phyloP scores from a whole-genome alignment of 2,888 invertebrate species.

The Ctenicera cuprea region DNA sequence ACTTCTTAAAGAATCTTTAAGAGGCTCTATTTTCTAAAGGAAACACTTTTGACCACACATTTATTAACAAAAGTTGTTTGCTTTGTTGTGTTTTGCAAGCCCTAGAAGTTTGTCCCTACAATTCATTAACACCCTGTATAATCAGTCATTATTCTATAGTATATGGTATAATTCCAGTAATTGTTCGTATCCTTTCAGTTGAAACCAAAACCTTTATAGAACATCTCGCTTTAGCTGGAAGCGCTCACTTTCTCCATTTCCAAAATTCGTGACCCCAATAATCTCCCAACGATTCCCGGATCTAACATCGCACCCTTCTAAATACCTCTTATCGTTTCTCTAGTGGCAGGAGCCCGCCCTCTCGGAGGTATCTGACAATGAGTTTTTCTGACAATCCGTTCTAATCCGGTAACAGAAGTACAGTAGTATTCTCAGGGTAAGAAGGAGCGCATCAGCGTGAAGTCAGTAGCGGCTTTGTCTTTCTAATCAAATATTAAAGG shows the following conservation, averaged over 20 bases:
- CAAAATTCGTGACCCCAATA: slow-evolving; percentile 12
- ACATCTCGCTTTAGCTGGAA: no score
- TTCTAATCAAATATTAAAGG: slow-evolving; percentile 55
- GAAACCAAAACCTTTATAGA: no score
- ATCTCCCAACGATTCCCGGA: slow-evolving; percentile 4
- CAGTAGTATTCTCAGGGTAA: slow-evolving; percentile 25
- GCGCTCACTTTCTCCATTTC: not conserved
- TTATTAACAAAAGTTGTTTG: no score
- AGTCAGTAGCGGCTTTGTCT: slow-evolving; percentile 54
- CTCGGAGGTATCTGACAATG: slow-evolving; percentile 39
- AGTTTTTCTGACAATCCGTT: slow-evolving; percentile 42
- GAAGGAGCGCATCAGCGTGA: slow-evolving; percentile 52
- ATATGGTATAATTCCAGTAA: no score
- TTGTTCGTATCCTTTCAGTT: no score
- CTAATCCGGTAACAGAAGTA: slow-evolving; percentile 45
- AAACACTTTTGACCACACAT: no score
- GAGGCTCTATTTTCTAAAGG: no score
- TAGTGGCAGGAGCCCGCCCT: not conserved
- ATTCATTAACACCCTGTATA: no score
- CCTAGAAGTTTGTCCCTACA: no score
- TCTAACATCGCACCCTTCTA: slow-evolving; percentile 5
- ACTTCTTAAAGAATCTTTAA: no score
- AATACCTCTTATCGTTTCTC: slow-evolving; percentile 13
- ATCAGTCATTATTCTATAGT: no score
- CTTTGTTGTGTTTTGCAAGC: no score